Evolutionary conservation across 2,113 vertebrate species (phyloP).

Genomic region (cat (Felis catus)): F.catus_Fca126_mat1.0 CM031415.1:200686501-200687000

Average conservation of each 20-base stretch:
- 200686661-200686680: neutral
- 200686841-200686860: accelerated
- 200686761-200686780: neutral
- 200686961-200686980: neutral
- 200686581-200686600: neutral
- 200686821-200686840: neutral
- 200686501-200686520: neutral
- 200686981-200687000: neutral
- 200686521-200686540: accelerated
- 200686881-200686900: neutral
- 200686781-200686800: neutral
- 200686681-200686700: neutral
- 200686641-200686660: neutral
- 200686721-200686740: neutral
- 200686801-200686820: neutral
- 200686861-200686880: accelerated
- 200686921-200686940: neutral
- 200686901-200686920: too few relatives aligned
- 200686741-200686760: neutral
- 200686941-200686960: neutral
- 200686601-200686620: neutral
- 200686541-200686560: neutral
- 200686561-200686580: accelerated
- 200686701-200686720: too few relatives aligned
- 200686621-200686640: neutral